Percentiles rank a stretch among this genome's conserved stretches.
phyloP scores from a whole-genome alignment of 2,113 vertebrate genomes.

The Puma concolor region DNA sequence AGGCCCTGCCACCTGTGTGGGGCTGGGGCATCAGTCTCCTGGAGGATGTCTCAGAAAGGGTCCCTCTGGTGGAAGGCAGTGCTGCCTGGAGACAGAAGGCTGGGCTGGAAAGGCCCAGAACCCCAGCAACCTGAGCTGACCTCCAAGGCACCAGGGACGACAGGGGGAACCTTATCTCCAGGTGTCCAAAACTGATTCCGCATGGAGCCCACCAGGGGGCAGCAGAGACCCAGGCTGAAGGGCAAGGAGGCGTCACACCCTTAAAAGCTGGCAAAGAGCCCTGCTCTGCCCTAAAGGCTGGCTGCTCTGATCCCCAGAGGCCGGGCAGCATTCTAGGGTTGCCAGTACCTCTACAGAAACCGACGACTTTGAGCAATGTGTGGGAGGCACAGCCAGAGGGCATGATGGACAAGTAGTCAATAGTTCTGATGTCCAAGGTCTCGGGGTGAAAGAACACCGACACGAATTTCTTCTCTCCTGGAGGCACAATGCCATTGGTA shows the following conservation, averaged over 20 bases:
- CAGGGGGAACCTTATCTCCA: neutral
- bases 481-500: conserved; percentile 79
- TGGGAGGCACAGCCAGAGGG: conserved; percentile 85
- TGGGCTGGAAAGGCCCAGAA: neutral
- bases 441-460: conserved; percentile 88
- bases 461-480: conserved; percentile 84
- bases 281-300: neutral
- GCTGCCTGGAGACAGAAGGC: neutral
- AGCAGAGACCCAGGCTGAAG: conserved; percentile 50
- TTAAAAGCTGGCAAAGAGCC: neutral
- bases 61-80: neutral
- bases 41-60: neutral
- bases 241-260: neutral
- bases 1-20: neutral
- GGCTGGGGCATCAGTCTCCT: neutral
- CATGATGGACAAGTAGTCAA: conserved; percentile 90
- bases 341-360: conserved; percentile 90
- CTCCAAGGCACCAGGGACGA: neutral
- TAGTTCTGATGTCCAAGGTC: conserved; percentile 86
- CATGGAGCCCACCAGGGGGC: neutral
- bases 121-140: neutral
- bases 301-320: neutral
- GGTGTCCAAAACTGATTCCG: neutral
- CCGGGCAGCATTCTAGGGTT: neutral
- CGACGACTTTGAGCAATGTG: conserved; percentile 90